phyloP scores from a whole-genome alignment of 2,797 vertebrate genomes.

The Karalla daura region DNA sequence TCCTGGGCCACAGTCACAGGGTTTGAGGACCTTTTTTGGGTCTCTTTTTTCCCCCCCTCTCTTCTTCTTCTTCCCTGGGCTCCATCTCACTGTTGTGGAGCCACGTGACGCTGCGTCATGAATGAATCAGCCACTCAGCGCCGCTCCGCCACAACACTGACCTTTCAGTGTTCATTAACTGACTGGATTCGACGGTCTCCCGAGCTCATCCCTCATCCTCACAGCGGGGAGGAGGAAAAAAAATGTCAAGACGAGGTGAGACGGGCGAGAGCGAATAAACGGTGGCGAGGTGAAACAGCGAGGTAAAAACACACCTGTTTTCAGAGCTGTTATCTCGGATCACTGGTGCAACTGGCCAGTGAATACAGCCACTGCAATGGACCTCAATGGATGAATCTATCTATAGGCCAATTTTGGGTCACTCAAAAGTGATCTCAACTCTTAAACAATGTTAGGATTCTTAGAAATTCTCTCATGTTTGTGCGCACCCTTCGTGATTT shows the following conservation, averaged over 20 bases:
- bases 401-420: neutral
- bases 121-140: conserved; percentile 46
- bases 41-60: no score
- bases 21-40: neutral
- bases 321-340: neutral
- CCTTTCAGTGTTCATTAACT: conserved; percentile 51
- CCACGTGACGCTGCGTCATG: conserved; percentile 11
- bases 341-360: neutral
- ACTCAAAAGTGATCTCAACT: no score
- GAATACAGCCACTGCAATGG: neutral
- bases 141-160: conserved; percentile 31
- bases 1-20: no score
- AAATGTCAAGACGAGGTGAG: no score
- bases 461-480: no score
- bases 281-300: neutral
- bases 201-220: conserved; percentile 26
- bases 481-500: no score
- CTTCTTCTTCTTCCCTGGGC: no score
- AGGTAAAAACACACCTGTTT: neutral
- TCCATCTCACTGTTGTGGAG: conserved; percentile 2
- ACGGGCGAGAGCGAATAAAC: no score
- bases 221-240: no score
- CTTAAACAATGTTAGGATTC: no score
- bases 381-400: neutral
- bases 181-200: conserved; percentile 18